Conservation (phyloP, 1,140 invertebrate genomes). For the Cherax quadricarinatus region DNA sequence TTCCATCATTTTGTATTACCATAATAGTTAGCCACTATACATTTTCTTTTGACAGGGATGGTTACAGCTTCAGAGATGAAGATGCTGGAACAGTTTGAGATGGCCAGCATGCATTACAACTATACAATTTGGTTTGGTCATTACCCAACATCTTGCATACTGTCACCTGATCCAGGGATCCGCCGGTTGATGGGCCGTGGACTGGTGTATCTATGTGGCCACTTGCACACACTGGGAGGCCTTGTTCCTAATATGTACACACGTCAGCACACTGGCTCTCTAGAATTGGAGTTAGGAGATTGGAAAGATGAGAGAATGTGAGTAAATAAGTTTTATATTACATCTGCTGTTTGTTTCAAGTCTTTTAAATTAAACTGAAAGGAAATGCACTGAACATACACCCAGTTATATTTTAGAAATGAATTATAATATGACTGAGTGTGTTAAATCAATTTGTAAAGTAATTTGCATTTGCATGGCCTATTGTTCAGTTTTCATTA, state of each 20-base stretch:
- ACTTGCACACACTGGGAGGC: slow-evolving; percentile 90
- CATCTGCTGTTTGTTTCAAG: background rate
- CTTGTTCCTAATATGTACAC: slow-evolving; percentile 91
- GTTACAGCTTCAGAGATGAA: slow-evolving; percentile 77
- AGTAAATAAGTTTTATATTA: slow-evolving; percentile 74
- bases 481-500: too few relatives aligned
- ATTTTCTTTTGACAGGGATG: slow-evolving; percentile 35
- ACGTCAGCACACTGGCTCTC: slow-evolving; percentile 87
- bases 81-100: slow-evolving; percentile 56
- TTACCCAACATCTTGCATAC: slow-evolving; percentile 93
- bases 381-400: too few relatives aligned
- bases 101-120: slow-evolving; percentile 75
- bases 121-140: slow-evolving; percentile 93
- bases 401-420: too few relatives aligned
- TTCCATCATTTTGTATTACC: too few relatives aligned
- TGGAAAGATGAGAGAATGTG: slow-evolving; percentile 95
- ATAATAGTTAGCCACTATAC: too few relatives aligned
- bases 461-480: too few relatives aligned
- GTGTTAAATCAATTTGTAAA: too few relatives aligned
- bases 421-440: too few relatives aligned
- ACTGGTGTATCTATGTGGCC: slow-evolving; percentile 92
- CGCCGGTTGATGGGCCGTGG: slow-evolving; percentile 80
- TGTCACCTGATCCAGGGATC: slow-evolving; percentile 73
- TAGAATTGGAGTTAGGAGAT: slow-evolving; percentile 94
- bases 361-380: too few relatives aligned